Conservation (phyloP, 2,797 vertebrate genomes). For the Hydrophis major region DNA sequence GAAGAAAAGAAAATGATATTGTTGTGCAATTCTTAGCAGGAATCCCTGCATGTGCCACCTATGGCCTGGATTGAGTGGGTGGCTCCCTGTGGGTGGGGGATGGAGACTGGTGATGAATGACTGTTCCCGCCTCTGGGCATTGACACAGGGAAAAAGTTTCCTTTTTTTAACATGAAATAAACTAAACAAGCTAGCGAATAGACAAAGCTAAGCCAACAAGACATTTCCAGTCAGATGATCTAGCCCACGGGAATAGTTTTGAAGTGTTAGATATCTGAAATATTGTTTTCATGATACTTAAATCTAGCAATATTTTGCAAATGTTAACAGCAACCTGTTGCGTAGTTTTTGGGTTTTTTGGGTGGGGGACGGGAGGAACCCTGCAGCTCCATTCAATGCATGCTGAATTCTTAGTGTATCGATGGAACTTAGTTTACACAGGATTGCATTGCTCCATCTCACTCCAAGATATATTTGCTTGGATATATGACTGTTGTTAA, state of each 20-base stretch:
- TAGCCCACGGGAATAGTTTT: background rate
- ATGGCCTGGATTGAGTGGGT: background rate
- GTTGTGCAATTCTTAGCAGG: background rate
- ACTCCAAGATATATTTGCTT: background rate
- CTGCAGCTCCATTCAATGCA: background rate
- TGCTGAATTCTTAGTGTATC: background rate
- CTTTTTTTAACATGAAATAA: background rate
- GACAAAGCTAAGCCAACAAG: background rate
- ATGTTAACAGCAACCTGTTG: background rate
- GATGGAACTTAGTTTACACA: background rate
- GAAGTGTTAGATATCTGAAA: background rate
- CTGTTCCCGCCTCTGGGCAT: background rate
- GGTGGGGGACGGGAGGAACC: background rate
- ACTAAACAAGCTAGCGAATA: background rate
- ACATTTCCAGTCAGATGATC: background rate
- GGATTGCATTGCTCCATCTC: background rate
- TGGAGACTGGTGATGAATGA: background rate
- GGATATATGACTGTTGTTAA: background rate
- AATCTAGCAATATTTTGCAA: background rate
- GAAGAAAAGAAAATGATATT: background rate
- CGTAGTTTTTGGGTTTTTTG: too few relatives aligned
- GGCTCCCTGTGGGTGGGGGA: background rate
- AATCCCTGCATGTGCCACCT: background rate
- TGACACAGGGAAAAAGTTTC: background rate
- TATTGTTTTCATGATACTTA: background rate